These are phyloP conservation scores for Cyanistes caeruleus DNA, from an alignment of 2,113 vertebrate species.

Conservation along the genomic window DNA sequence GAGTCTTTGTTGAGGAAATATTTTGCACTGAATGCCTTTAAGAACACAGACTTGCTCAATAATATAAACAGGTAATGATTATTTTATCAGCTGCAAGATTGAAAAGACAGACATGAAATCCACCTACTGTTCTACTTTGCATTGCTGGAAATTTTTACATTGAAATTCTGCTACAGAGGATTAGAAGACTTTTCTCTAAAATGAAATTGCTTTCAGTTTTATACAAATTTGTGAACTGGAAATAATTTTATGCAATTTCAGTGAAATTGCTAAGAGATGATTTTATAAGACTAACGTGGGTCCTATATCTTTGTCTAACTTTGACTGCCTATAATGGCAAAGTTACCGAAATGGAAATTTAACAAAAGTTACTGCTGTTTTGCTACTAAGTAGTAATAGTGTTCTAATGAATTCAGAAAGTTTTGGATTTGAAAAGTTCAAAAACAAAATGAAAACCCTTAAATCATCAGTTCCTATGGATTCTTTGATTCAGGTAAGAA, in stretches of 20 bases:
- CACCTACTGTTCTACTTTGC: constrained; percentile 4
- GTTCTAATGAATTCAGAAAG: neutral
- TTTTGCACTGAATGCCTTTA: neutral
- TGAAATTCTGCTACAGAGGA: constrained; percentile 15
- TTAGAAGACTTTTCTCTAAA: constrained; percentile 26
- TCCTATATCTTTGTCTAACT: neutral
- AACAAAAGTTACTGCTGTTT: neutral
- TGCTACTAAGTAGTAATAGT: neutral
- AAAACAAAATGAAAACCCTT: neutral
- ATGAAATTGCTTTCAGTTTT: constrained; percentile 35
- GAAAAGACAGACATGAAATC: constrained; percentile 36
- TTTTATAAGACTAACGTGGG: neutral
- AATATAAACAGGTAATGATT: neutral
- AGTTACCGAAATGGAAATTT: neutral
- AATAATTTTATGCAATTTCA: neutral
- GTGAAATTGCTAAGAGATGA: neutral
- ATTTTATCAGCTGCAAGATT: neutral
- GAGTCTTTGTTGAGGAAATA: neutral
- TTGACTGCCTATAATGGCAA: neutral
- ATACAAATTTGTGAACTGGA: constrained; percentile 19
- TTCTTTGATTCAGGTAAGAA: neutral
- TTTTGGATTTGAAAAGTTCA: neutral
- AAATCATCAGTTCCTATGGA: neutral
- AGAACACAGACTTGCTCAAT: neutral
- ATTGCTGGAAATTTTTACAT: constrained; percentile 11